Evolutionary conservation across 2,113 vertebrate genomes (phyloP).

Genomic region (Platysternon megacephalum): DNA sequence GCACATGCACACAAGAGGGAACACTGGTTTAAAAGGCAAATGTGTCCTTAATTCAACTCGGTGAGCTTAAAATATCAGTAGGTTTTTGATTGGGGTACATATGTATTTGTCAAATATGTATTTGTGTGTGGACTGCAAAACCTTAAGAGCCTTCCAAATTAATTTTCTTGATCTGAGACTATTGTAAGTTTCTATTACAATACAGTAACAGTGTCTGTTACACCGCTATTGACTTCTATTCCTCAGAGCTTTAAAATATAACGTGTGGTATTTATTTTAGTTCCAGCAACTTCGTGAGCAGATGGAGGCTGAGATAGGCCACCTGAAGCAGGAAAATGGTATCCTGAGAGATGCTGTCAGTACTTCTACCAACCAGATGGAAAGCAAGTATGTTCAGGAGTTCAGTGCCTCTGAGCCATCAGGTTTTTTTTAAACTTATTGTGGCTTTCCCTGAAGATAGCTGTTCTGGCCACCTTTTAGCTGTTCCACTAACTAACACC

Average conservation of each 20-base stretch:
- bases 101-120: too few species aligned
- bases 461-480: conserved; percentile 31
- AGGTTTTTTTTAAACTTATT: background rate
- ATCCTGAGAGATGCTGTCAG: conserved; percentile 98
- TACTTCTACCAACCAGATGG: conserved; percentile 95
- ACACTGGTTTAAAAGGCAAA: background rate
- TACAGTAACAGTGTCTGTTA: background rate
- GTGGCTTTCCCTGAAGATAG: background rate
- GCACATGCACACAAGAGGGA: background rate
- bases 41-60: background rate
- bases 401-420: background rate
- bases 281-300: conserved; percentile 94
- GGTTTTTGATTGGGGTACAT: background rate
- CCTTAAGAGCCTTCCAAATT: background rate
- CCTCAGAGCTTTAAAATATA: background rate
- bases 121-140: background rate
- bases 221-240: background rate
- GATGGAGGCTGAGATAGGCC: conserved; percentile 92
- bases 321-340: conserved; percentile 95
- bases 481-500: background rate
- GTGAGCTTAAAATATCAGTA: background rate
- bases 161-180: background rate
- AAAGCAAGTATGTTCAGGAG: conserved; percentile 91
- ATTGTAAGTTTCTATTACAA: background rate
- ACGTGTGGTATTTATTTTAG: conserved; percentile 68